Evolutionary conservation across 2,797 vertebrate species (phyloP).

Genomic region (Chaetophractus vellerosus): DNA sequence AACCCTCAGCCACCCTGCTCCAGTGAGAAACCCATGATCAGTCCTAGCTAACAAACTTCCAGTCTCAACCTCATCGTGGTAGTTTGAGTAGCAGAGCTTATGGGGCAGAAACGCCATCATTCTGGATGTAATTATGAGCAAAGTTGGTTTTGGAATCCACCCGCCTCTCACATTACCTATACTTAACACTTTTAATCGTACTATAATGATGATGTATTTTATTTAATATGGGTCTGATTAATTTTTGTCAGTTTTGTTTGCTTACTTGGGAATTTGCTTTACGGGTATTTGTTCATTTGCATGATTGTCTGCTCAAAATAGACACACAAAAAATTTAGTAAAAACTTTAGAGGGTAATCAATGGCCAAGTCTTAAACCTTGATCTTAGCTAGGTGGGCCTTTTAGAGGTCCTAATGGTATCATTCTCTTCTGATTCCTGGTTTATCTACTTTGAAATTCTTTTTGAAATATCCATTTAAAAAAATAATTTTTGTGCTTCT

Average conservation of each 20-base stretch:
- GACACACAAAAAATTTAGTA: background rate
- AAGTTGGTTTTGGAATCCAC: background rate
- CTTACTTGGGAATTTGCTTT: constrained; percentile 27
- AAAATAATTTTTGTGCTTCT: background rate
- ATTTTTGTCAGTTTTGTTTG: background rate
- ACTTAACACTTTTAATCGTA: constrained; percentile 17
- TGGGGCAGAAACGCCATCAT: background rate
- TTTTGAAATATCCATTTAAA: background rate
- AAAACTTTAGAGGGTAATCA: background rate
- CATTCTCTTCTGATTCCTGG: background rate
- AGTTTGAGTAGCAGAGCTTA: background rate
- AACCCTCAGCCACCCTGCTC: background rate
- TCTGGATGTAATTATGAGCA: background rate
- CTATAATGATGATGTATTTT: background rate
- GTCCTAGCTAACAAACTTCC: background rate
- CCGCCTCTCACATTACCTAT: background rate
- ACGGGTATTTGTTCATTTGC: background rate
- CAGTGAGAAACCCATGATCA: background rate
- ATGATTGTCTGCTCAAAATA: background rate
- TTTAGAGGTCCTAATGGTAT: background rate
- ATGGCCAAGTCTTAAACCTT: background rate
- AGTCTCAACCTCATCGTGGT: background rate
- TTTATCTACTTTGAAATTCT: constrained; percentile 15
- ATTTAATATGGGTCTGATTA: background rate
- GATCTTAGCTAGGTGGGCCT: background rate